Conservation (phyloP, 2,888 invertebrate genomes). For the Campopleginae sp. region DNA sequence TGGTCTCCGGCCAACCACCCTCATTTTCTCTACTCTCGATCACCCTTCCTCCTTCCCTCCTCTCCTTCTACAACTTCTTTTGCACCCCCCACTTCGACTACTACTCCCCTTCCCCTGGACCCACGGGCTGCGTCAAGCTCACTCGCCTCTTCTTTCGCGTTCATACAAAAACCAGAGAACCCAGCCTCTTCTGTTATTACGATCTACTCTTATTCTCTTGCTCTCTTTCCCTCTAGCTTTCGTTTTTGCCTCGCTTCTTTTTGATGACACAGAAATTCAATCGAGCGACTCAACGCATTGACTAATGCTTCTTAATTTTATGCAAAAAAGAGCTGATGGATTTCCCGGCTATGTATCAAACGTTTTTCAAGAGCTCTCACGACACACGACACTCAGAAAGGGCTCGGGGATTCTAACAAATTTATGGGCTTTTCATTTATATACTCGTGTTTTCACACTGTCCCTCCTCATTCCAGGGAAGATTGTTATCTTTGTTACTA, state of each 20-base stretch:
- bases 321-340: slow-evolving; percentile 18
- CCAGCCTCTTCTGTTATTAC: slow-evolving; percentile 34
- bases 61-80: not conserved
- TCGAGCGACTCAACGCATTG: not conserved
- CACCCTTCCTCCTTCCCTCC: slow-evolving; percentile 19
- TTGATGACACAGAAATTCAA: slow-evolving; percentile 26
- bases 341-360: slow-evolving; percentile 21
- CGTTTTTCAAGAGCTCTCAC: slow-evolving; percentile 22
- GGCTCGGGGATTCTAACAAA: slow-evolving; percentile 8
- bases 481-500: slow-evolving; percentile 9
- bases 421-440: not conserved
- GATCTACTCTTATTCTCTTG: slow-evolving; percentile 10
- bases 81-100: not conserved
- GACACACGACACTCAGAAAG: not conserved
- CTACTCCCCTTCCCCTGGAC: slow-evolving; percentile 8
- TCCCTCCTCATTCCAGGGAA: not conserved
- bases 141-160: slow-evolving; percentile 30
- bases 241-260: not conserved
- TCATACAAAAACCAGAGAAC: slow-evolving; percentile 50
- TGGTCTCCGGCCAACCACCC: slow-evolving; percentile 61
- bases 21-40: slow-evolving; percentile 36
- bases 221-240: not conserved
- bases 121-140: slow-evolving; percentile 55
- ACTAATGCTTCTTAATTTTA: not conserved
- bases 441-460: not conserved